Evolutionary conservation across 2,888 invertebrate genomes (phyloP).

Genomic region (Trachelus tabidus): DNA sequence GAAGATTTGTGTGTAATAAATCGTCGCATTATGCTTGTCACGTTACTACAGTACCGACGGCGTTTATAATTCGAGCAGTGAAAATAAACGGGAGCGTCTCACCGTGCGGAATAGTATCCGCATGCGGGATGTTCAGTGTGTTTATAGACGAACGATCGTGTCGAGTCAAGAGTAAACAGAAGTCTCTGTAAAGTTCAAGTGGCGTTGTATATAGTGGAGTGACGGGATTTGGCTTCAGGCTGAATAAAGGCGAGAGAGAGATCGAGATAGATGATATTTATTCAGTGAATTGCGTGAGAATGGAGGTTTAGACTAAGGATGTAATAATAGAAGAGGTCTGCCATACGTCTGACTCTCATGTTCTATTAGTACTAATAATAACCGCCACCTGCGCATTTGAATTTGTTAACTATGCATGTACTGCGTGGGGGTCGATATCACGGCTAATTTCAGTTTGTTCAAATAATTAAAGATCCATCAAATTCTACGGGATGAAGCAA

Average conservation of each 20-base stretch:
- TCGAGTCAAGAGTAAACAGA: not conserved
- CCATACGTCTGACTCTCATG: constrained; percentile 12
- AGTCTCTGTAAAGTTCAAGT: not conserved
- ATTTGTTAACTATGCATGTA: not conserved
- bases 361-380: constrained; percentile 18
- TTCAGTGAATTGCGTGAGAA: constrained; percentile 1
- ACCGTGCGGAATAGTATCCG: not conserved
- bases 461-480: not conserved
- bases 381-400: not conserved
- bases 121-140: not conserved
- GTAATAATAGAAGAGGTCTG: constrained; percentile 21
- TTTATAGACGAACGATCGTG: not conserved
- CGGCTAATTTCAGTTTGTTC: not conserved
- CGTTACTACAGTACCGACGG: not conserved
- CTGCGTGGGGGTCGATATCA: not conserved
- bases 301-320: constrained; percentile 6
- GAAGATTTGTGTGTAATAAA: not conserved
- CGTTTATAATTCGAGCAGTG: not conserved
- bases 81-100: not conserved
- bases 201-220: not conserved
- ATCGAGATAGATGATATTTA: constrained; percentile 15
- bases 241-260: constrained; percentile 30
- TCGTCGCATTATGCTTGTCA: not conserved
- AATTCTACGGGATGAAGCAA: not conserved
- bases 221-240: not conserved